These are phyloP conservation scores for Microctonus hyperodae DNA, from an alignment of 2,888 invertebrate species.

Conservation along the genomic window DNA sequence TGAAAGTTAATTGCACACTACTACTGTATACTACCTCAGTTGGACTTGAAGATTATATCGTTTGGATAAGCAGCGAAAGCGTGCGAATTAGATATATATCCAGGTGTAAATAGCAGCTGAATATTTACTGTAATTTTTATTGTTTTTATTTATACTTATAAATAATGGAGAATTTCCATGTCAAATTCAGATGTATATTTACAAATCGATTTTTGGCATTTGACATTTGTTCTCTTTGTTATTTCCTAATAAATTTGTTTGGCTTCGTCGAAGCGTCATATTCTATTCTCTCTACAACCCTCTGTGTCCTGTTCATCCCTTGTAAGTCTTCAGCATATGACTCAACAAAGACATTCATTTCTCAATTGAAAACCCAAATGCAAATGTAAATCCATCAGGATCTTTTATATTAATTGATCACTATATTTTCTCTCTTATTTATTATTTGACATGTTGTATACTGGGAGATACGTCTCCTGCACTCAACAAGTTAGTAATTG, in stretches of 20 bases:
- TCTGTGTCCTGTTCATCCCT: slow-evolving; percentile 37
- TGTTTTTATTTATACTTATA: slow-evolving; percentile 10
- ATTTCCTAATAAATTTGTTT: slow-evolving; percentile 60
- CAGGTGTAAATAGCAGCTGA: slow-evolving; percentile 9
- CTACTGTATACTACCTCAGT: background rate
- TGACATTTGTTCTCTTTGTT: slow-evolving; percentile 32
- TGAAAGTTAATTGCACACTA: slow-evolving; percentile 40
- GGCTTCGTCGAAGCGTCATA: slow-evolving; percentile 48
- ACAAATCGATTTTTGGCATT: slow-evolving; percentile 31
- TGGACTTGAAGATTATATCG: slow-evolving; percentile 34
- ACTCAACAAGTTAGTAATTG: slow-evolving; percentile 12
- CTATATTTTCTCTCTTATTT: too few relatives aligned
- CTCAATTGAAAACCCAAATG: slow-evolving; percentile 10
- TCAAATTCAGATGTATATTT: background rate
- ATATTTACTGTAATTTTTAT: slow-evolving; percentile 4
- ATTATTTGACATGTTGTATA: background rate
- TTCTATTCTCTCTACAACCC: slow-evolving; percentile 14
- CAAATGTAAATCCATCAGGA: slow-evolving; percentile 21
- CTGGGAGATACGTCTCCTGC: background rate
- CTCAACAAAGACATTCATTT: slow-evolving; percentile 23
- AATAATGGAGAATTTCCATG: too few relatives aligned
- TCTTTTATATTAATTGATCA: background rate
- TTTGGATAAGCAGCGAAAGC: slow-evolving; percentile 38
- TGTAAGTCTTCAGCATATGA: slow-evolving; percentile 48
- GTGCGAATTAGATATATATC: slow-evolving; percentile 34